These are phyloP conservation scores for Conus canariensis DNA, from an alignment of 2,888 invertebrate genomes.

Conservation along the genomic window DNA sequence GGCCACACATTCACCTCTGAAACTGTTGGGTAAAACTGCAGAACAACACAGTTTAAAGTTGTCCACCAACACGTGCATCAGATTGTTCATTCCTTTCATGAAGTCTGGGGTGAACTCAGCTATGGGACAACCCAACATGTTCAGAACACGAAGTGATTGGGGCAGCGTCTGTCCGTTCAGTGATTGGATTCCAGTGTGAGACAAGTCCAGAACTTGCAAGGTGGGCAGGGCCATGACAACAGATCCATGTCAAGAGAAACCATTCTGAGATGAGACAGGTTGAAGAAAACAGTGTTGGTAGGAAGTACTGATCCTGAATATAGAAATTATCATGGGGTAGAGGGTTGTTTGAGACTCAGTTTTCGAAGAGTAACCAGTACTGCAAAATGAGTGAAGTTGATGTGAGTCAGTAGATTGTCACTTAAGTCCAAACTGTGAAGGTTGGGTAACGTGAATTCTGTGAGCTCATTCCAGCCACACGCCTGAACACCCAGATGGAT, in stretches of 20 bases:
- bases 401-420: not conserved
- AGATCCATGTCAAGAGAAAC: not conserved
- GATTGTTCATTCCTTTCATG: not conserved
- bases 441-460: conserved; percentile 25
- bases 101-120: not conserved
- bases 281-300: not conserved
- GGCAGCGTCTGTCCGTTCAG: not conserved
- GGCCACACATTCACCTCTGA: conserved; percentile 36
- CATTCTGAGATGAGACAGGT: not conserved
- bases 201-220: conserved; percentile 38
- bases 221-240: not conserved
- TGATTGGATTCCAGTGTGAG: conserved; percentile 20
- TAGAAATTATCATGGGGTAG: not conserved
- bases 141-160: conserved; percentile 3
- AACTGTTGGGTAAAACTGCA: conserved; percentile 26
- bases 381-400: conserved; percentile 31
- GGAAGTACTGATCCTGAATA: not conserved
- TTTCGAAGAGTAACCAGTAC: not conserved
- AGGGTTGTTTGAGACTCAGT: not conserved
- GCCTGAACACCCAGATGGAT: conserved; percentile 4
- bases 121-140: conserved; percentile 28
- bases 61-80: conserved; percentile 28
- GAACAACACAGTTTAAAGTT: conserved; percentile 47
- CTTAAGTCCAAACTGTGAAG: conserved; percentile 35
- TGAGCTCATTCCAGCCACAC: conserved; percentile 12